Evolutionary conservation across 2,888 invertebrate species (phyloP).

Genomic region (Eilema depressum): DNA sequence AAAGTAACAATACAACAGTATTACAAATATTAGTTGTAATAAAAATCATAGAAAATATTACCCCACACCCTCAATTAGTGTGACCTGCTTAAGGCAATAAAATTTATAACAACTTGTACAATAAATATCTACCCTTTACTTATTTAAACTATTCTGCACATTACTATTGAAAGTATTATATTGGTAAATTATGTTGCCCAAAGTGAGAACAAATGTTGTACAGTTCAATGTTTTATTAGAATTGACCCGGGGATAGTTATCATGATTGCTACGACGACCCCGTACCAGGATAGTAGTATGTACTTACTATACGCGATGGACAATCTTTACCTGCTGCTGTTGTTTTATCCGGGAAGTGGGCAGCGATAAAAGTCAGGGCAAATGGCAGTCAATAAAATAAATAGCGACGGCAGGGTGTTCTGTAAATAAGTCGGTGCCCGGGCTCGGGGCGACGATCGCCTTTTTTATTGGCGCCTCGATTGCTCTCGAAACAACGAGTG

Average conservation of each 20-base stretch:
- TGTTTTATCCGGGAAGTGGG: constrained; percentile 83
- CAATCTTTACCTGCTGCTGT: constrained; percentile 78
- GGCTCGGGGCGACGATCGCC: constrained; percentile 84
- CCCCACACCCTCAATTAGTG: not conserved
- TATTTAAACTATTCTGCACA: not conserved
- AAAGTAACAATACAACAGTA: not conserved
- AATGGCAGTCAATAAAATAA: constrained; percentile 87
- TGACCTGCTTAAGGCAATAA: not conserved
- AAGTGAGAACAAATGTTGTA: constrained; percentile 39
- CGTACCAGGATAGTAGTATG: constrained; percentile 37
- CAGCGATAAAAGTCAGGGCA: constrained; percentile 85
- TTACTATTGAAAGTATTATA: not conserved
- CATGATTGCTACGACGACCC: constrained; percentile 47
- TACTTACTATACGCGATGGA: constrained; percentile 28
- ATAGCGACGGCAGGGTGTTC: constrained; percentile 86
- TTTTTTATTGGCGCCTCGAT: constrained; percentile 88
- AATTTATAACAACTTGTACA: not conserved
- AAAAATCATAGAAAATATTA: not conserved
- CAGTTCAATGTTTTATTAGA: constrained; percentile 35
- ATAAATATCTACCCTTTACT: not conserved
- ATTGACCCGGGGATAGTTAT: constrained; percentile 40
- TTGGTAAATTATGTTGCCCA: constrained; percentile 13
- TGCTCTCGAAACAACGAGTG: constrained; percentile 86
- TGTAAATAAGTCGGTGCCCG: constrained; percentile 84
- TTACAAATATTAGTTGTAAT: not conserved